Conservation (phyloP, 1,140 invertebrate genomes). For the Brachionus sp. region DNA sequence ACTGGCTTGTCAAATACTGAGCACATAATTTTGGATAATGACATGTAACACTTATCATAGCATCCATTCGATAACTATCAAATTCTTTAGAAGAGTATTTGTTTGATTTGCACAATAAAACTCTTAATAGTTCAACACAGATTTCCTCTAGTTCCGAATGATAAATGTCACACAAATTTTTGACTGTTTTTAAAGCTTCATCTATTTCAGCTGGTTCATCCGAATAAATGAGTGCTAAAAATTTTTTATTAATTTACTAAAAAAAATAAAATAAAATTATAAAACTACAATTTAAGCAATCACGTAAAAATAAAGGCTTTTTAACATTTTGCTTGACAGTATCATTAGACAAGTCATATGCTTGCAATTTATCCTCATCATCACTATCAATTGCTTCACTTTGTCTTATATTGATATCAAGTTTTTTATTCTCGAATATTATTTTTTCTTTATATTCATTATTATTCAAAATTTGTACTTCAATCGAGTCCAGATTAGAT, state of each 20-base stretch:
- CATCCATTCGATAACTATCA: background rate
- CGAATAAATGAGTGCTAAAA: constrained; percentile 15
- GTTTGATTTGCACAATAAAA: constrained; percentile 29
- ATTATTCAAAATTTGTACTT: background rate
- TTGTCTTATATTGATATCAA: background rate
- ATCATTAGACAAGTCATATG: constrained; percentile 16
- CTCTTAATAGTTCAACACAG: background rate
- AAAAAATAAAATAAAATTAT: background rate
- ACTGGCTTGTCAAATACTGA: background rate
- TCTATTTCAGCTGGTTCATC: constrained; percentile 5
- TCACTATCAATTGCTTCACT: background rate
- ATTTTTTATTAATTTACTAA: background rate
- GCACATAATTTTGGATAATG: constrained; percentile 35
- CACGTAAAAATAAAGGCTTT: constrained; percentile 24
- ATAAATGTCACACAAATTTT: constrained; percentile 1
- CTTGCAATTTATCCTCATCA: constrained; percentile 6
- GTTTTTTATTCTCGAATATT: constrained; percentile 30
- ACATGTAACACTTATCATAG: constrained; percentile 5
- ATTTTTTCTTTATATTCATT: background rate
- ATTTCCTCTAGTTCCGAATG: constrained; percentile 25
- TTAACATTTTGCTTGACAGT: background rate
- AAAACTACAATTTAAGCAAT: constrained; percentile 21
- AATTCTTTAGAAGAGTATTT: background rate
- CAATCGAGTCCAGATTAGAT: background rate
- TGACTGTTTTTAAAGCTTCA: background rate